Evolutionary conservation across 2,888 invertebrate species (phyloP).

Genomic region (Lasioglossum lativentre): DNA sequence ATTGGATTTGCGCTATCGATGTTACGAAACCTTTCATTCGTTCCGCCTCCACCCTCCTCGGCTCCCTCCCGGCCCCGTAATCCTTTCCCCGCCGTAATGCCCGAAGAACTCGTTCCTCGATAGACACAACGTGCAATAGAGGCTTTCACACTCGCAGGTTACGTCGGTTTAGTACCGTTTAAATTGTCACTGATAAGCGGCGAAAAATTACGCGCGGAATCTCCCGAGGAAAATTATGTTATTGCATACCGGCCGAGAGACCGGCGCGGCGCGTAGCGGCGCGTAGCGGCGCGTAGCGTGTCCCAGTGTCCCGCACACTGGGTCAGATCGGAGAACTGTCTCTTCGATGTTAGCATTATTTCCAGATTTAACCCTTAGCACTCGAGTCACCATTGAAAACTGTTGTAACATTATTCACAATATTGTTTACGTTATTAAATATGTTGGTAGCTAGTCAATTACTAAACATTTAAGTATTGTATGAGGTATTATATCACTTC

Average conservation of each 20-base stretch:
- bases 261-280: no score
- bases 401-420: no score
- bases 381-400: no score
- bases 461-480: no score
- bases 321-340: no score
- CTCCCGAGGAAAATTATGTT: not conserved
- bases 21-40: conserved; percentile 28
- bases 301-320: no score
- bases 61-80: not conserved
- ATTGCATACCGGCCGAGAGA: not conserved
- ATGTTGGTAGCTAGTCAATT: no score
- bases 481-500: no score
- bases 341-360: no score
- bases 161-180: not conserved
- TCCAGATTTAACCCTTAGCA: no score
- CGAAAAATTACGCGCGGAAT: not conserved
- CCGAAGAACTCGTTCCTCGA: conserved; percentile 2
- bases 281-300: no score
- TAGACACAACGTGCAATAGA: not conserved
- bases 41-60: not conserved
- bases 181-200: not conserved
- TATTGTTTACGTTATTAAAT: no score
- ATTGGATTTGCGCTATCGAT: conserved; percentile 40
- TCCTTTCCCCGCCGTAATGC: not conserved
- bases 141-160: not conserved